Conservation (phyloP, 2,888 invertebrate genomes). For the Lomographa bimaculata region DNA sequence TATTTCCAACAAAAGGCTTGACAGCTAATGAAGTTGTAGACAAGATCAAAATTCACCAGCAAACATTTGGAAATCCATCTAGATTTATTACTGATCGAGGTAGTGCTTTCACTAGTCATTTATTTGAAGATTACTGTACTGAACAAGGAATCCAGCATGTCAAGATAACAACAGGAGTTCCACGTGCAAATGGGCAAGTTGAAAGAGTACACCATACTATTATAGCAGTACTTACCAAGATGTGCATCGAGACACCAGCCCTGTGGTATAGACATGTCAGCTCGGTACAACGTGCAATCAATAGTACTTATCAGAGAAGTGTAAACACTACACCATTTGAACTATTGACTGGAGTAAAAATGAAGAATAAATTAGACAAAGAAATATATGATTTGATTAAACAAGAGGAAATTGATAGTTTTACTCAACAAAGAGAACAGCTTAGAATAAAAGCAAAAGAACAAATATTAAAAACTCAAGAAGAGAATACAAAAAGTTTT, state of each 20-base stretch:
- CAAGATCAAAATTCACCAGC: not conserved
- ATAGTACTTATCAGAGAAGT: slow-evolving; percentile 15
- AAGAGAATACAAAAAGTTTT: slow-evolving; percentile 22
- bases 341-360: slow-evolving; percentile 26
- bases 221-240: slow-evolving; percentile 12
- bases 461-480: slow-evolving; percentile 21
- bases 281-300: slow-evolving; percentile 8
- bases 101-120: not conserved
- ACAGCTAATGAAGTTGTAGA: slow-evolving; percentile 34
- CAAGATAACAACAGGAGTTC: slow-evolving; percentile 27
- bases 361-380: slow-evolving; percentile 22
- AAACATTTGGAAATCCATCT: not conserved
- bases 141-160: not conserved
- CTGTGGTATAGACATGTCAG: slow-evolving; percentile 20
- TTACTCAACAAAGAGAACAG: slow-evolving; percentile 12
- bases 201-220: slow-evolving; percentile 15
- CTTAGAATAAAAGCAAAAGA: slow-evolving; percentile 15
- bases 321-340: slow-evolving; percentile 32
- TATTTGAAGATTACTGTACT: not conserved
- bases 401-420: slow-evolving; percentile 11
- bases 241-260: slow-evolving; percentile 11
- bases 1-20: slow-evolving; percentile 45
- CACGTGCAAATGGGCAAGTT: slow-evolving; percentile 16
- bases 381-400: slow-evolving; percentile 13
- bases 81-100: slow-evolving; percentile 1